Evolutionary conservation across 2,113 vertebrate species (phyloP).

Genomic region (Mustela lutreola): DNA sequence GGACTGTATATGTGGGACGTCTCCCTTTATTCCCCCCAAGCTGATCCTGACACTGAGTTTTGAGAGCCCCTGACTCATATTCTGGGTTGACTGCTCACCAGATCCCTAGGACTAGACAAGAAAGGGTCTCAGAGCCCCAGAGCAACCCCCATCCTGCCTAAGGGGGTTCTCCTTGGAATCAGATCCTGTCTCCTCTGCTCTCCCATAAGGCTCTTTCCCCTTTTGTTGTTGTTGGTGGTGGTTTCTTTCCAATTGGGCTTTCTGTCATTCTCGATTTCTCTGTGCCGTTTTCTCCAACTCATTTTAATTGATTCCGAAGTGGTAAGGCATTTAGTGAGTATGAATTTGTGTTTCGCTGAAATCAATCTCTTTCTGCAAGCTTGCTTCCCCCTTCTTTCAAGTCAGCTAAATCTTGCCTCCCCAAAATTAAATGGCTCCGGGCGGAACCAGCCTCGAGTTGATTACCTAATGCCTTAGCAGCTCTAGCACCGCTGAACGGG

Average conservation of each 20-base stretch:
- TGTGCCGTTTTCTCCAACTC: constrained; percentile 68
- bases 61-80: neutral
- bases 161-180: neutral
- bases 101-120: neutral
- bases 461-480: constrained; percentile 63
- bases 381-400: constrained; percentile 82
- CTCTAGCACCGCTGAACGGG: constrained; percentile 53
- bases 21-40: neutral
- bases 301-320: constrained; percentile 85
- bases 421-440: constrained; percentile 78
- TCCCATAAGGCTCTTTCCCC: neutral
- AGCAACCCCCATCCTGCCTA: neutral
- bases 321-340: constrained; percentile 81
- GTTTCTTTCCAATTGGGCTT: neutral
- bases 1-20: neutral
- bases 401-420: constrained; percentile 82
- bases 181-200: neutral
- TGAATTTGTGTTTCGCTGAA: constrained; percentile 81
- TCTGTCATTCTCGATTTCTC: constrained; percentile 52
- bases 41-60: neutral
- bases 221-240: too few species aligned
- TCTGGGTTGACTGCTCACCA: neutral
- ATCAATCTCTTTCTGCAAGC: constrained; percentile 85
- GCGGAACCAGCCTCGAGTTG: constrained; percentile 71
- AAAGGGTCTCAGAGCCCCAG: neutral